Evolutionary conservation across 1,140 invertebrate species (phyloP).

Genomic region (Anagrus nilaparvatae): DNA sequence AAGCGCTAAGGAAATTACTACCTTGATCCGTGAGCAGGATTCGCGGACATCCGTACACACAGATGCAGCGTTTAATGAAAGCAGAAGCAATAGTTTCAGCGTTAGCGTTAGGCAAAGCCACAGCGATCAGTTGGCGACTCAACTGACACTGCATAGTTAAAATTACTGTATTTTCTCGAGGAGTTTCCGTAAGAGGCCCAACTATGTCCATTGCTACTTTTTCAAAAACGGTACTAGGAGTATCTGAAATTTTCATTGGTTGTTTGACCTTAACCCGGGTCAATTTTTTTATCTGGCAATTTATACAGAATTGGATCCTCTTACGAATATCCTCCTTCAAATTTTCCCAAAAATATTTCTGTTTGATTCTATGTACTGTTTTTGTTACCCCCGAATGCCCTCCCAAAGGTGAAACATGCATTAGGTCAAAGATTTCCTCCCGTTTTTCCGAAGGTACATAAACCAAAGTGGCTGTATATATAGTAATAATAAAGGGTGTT

Average conservation of each 20-base stretch:
- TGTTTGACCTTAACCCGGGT: constrained; percentile 2
- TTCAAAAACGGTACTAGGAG: neutral
- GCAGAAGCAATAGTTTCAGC: constrained; percentile 5
- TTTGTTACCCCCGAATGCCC: constrained; percentile 18
- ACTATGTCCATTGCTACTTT: constrained; percentile 15
- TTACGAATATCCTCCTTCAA: constrained; percentile 16
- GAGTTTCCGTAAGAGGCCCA: constrained; percentile 4
- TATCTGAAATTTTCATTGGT: constrained; percentile 9
- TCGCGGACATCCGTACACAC: constrained; percentile 21
- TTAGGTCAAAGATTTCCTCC: constrained; percentile 9
- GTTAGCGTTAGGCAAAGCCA: neutral
- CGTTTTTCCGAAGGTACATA: neutral
- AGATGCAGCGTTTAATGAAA: constrained; percentile 16
- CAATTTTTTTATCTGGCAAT: constrained; percentile 20
- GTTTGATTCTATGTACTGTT: constrained; percentile 13
- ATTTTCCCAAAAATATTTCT: constrained; percentile 15
- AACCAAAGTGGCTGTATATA: neutral
- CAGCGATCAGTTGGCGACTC: constrained; percentile 9
- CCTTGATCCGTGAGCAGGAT: constrained; percentile 24
- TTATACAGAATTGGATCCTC: constrained; percentile 11
- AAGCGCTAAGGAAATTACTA: constrained; percentile 19
- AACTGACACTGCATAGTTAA: constrained; percentile 18
- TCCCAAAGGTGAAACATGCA: constrained; percentile 14
- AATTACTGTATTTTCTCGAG: constrained; percentile 1
- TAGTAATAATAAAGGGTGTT: neutral